phyloP scores from a whole-genome alignment of 2,888 invertebrate species.

The Brachyptera putata region DNA sequence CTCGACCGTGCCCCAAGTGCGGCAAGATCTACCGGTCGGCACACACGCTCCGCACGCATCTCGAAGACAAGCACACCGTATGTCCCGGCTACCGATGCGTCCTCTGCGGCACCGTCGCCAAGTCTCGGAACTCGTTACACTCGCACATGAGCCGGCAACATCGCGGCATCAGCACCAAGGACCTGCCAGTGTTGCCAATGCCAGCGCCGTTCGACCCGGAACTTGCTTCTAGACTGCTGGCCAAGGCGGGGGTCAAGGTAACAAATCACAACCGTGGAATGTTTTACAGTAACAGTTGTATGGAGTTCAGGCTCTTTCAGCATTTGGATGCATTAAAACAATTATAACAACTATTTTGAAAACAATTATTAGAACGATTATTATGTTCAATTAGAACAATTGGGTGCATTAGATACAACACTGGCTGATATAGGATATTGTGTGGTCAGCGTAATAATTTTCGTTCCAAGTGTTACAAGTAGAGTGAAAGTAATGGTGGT shows the following conservation, averaged over 20 bases:
- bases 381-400: no score
- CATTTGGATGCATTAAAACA: no score
- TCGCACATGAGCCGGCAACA: slow-evolving; percentile 93
- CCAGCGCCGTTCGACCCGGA: slow-evolving; percentile 89
- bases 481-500: no score
- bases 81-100: slow-evolving; percentile 91
- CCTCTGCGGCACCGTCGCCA: slow-evolving; percentile 87
- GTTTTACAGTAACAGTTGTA: no score
- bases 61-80: slow-evolving; percentile 90
- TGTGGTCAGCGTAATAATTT: no score
- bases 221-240: slow-evolving; percentile 76
- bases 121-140: slow-evolving; percentile 86
- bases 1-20: slow-evolving; percentile 87
- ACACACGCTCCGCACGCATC: slow-evolving; percentile 83
- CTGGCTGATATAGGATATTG: no score
- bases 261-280: no score
- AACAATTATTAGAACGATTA: no score
- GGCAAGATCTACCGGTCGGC: slow-evolving; percentile 90
- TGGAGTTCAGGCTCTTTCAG: no score
- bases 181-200: slow-evolving; percentile 88
- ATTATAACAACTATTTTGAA: no score
- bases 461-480: no score
- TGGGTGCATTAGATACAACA: no score
- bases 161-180: slow-evolving; percentile 89
- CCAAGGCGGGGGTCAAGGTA: slow-evolving; percentile 85